Conservation (phyloP, 2,113 vertebrate genomes). For the Malaclemys terrapin region DNA sequence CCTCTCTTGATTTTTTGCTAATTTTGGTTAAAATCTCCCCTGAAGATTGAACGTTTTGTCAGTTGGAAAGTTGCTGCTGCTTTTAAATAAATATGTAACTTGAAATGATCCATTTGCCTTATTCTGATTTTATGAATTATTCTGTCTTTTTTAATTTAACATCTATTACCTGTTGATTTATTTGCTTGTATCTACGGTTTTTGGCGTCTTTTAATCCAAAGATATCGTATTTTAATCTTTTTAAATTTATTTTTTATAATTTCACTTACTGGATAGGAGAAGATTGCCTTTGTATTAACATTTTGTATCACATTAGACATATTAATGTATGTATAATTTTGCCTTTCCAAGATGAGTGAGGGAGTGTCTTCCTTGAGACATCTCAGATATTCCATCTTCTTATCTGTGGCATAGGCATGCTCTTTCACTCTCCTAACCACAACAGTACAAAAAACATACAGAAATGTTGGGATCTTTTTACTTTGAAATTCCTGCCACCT, state of each 20-base stretch:
- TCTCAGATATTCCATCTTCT: neutral
- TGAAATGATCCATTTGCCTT: fast-evolving
- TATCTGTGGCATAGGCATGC: neutral
- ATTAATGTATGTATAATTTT: neutral
- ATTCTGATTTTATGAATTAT: neutral
- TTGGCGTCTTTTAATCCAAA: neutral
- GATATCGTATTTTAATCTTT: neutral
- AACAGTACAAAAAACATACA: neutral
- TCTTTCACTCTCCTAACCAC: fast-evolving
- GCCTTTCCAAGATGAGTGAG: neutral
- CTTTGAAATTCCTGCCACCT: conserved; percentile 81
- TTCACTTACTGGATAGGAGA: neutral
- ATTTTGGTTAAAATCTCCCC: neutral
- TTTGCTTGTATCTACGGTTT: neutral
- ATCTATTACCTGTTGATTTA: fast-evolving
- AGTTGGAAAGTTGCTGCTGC: neutral
- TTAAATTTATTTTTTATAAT: neutral
- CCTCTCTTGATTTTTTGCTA: neutral
- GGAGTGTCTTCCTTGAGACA: neutral
- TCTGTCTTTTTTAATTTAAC: neutral
- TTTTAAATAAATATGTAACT: neutral
- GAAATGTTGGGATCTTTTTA: conserved; percentile 20
- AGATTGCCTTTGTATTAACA: neutral
- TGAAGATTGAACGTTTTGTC: neutral
- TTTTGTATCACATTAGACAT: neutral